Percentiles rank a stretch among this genome's conserved stretches.
Evolutionary conservation across 2,888 invertebrate species (phyloP).

Genomic region (Mycogona germanica): DNA sequence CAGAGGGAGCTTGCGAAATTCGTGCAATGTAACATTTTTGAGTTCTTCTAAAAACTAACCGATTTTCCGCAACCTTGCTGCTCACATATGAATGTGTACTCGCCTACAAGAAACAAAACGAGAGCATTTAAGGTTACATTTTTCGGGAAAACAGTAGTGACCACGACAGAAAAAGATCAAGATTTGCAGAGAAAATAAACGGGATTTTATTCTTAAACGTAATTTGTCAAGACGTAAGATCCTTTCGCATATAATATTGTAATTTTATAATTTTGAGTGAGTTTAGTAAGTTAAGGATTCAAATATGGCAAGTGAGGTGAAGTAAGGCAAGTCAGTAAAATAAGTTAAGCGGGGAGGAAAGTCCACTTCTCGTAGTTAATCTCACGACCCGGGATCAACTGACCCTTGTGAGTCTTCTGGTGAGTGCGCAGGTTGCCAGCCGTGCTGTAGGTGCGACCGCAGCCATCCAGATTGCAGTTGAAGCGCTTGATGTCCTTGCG

Average conservation of each 20-base stretch:
- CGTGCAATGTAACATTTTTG: too few species aligned
- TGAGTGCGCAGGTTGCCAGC: conserved; percentile 89
- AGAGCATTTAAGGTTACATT: conserved; percentile 29
- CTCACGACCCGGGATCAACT: neutral
- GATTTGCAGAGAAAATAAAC: neutral
- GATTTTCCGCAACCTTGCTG: conserved; percentile 81
- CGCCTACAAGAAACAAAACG: conserved; percentile 49
- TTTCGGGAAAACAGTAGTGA: neutral
- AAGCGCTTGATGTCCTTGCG: conserved; percentile 54
- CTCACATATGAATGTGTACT: conserved; percentile 83
- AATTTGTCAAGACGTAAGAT: neutral
- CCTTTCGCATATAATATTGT: neutral
- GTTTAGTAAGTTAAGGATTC: too few species aligned
- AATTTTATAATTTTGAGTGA: too few species aligned
- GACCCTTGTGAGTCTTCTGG: conserved; percentile 94
- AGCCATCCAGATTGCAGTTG: conserved; percentile 78
- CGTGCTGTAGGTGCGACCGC: conserved; percentile 79
- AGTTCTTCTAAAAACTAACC: too few species aligned
- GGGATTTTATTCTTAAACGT: neutral
- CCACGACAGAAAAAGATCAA: neutral
- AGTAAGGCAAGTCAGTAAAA: too few species aligned
- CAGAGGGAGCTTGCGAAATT: too few species aligned
- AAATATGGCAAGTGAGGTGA: too few species aligned
- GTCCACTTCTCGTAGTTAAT: neutral
- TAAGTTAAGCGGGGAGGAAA: neutral